Conservation (phyloP, 2,888 invertebrate species). For the Drosophila testacea region DNA sequence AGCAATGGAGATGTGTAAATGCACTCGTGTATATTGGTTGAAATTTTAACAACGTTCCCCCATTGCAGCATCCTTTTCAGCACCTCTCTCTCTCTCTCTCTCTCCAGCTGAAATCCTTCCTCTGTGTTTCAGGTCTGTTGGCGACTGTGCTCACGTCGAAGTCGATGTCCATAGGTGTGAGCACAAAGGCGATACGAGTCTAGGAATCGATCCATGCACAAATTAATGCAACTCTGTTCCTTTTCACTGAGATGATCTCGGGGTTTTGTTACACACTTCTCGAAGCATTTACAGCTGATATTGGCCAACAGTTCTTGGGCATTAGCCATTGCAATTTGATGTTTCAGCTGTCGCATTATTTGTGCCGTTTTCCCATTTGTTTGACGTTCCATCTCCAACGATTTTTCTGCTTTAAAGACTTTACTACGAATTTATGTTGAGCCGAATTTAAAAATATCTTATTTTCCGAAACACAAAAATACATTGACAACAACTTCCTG, state of each 20-base stretch:
- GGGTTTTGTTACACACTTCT: conserved; percentile 48
- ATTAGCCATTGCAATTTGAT: conserved; percentile 96
- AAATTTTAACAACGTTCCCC: neutral
- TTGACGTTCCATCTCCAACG: conserved; percentile 23
- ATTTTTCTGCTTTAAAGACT: neutral
- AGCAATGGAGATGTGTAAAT: conserved; percentile 8
- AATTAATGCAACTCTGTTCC: conserved; percentile 90
- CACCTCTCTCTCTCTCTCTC: no score
- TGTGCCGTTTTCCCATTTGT: conserved; percentile 12
- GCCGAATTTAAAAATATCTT: neutral
- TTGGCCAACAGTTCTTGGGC: conserved; percentile 93
- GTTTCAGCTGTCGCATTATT: conserved; percentile 95
- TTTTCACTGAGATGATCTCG: conserved; percentile 26
- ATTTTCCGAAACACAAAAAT: neutral
- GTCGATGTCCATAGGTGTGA: conserved; percentile 92
- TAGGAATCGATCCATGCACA: conserved; percentile 99
- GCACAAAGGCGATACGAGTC: conserved; percentile 98
- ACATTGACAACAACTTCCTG: neutral
- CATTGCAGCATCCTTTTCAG: neutral
- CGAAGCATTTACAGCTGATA: conserved; percentile 52
- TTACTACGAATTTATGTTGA: conserved; percentile 14
- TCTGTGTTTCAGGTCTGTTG: conserved; percentile 3
- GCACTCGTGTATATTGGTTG: neutral
- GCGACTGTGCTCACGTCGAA: conserved; percentile 89
- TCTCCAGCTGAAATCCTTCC: no score